Conservation (phyloP, 2,113 vertebrate genomes). For the Elachura formosa region DNA sequence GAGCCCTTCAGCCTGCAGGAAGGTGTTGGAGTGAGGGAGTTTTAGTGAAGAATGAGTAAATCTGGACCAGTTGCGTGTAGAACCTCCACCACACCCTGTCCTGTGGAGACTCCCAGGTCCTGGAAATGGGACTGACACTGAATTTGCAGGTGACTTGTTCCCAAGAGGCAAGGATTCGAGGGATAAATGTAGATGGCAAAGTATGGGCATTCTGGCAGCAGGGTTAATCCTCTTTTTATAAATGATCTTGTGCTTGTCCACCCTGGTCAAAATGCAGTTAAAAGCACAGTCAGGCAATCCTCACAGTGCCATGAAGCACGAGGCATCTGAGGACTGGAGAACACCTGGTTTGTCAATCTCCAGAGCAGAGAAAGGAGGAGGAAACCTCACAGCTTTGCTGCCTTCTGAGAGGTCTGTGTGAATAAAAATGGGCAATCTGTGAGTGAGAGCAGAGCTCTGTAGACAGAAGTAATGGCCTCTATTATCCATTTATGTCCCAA, state of each 20-base stretch:
- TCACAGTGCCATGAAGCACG: background rate
- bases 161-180: background rate
- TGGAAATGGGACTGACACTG: background rate
- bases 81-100: background rate
- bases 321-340: background rate
- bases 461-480: background rate
- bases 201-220: background rate
- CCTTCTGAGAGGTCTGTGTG: background rate
- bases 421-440: background rate
- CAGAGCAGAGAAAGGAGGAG: background rate
- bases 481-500: background rate
- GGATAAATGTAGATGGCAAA: background rate
- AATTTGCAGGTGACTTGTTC: background rate
- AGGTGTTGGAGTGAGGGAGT: background rate
- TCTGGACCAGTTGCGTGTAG: background rate
- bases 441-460: background rate
- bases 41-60: background rate
- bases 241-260: background rate
- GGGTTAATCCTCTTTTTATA: no score
- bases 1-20: background rate
- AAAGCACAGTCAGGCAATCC: background rate
- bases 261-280: background rate
- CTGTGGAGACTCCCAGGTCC: background rate
- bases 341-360: background rate
- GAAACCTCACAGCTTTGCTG: background rate